phyloP scores from a whole-genome alignment of 2,888 invertebrate species.

The Melieria omissa region DNA sequence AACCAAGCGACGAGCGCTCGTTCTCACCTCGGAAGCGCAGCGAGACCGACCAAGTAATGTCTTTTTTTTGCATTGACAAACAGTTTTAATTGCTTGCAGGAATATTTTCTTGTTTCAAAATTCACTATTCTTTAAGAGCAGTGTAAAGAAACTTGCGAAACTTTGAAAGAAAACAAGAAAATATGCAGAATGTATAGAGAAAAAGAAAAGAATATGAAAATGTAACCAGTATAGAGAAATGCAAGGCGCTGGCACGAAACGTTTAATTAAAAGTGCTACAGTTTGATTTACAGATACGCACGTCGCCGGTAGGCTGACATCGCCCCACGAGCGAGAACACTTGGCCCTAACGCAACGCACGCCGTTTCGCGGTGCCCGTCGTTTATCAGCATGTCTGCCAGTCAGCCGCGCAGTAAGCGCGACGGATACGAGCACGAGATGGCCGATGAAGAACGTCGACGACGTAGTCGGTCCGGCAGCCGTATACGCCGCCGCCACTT shows the following conservation, averaged over 20 bases:
- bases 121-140: constrained; percentile 1
- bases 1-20: constrained; percentile 30
- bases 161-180: constrained; percentile 27
- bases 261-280: constrained; percentile 60
- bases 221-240: constrained; percentile 28
- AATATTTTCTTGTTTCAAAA: constrained; percentile 37
- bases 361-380: constrained; percentile 18
- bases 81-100: constrained; percentile 9
- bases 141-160: constrained; percentile 9
- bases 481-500: constrained; percentile 42
- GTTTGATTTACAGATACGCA: constrained; percentile 62
- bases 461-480: constrained; percentile 51
- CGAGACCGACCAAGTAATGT: constrained; percentile 39
- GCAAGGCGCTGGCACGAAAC: constrained; percentile 18
- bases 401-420: constrained; percentile 43
- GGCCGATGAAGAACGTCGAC: constrained; percentile 45
- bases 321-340: not conserved
- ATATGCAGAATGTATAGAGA: constrained; percentile 27
- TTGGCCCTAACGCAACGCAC: constrained; percentile 13
- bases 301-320: not conserved
- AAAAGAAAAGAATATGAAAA: constrained; percentile 26
- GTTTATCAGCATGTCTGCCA: constrained; percentile 42
- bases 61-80: constrained; percentile 33
- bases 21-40: constrained; percentile 23
- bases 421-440: constrained; percentile 42